Percentiles rank a stretch among this genome's conserved stretches.
These are phyloP conservation scores for Terrapene triunguis DNA, from an alignment of 2,113 vertebrate genomes.

Conservation along the genomic window DNA sequence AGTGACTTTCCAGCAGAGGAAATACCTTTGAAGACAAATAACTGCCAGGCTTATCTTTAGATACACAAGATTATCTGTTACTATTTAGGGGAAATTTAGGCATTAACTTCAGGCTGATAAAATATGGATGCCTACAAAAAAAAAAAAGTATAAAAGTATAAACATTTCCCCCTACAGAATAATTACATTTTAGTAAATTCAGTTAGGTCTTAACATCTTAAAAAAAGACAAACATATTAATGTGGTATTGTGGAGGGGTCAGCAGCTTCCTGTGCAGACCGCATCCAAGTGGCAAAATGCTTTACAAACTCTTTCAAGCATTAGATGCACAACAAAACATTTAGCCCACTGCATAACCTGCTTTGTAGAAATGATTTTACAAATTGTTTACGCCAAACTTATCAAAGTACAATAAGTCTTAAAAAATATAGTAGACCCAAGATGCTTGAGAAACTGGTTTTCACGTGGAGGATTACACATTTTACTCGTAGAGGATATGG, in stretches of 20 bases:
- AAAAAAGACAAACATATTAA: slow-evolving; percentile 74
- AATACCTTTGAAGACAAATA: slow-evolving; percentile 64
- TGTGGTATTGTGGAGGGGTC: slow-evolving; percentile 33
- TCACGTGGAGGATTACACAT: slow-evolving; percentile 25
- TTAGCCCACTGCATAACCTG: slow-evolving; percentile 32
- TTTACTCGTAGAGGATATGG: slow-evolving; percentile 25
- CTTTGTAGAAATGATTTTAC: slow-evolving; percentile 60
- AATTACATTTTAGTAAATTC: slow-evolving; percentile 80
- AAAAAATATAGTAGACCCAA: slow-evolving; percentile 26
- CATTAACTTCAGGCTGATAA: slow-evolving; percentile 76
- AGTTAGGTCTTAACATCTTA: slow-evolving; percentile 71
- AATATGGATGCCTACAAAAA: slow-evolving; percentile 81
- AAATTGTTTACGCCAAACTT: slow-evolving; percentile 62
- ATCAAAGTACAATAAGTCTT: slow-evolving; percentile 43
- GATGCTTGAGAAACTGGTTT: slow-evolving; percentile 43
- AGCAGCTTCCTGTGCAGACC: slow-evolving; percentile 53
- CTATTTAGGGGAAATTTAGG: slow-evolving; percentile 73
- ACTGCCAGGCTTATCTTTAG: slow-evolving; percentile 67
- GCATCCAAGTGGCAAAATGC: slow-evolving; percentile 30
- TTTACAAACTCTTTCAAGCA: slow-evolving; percentile 38
- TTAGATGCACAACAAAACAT: background rate
- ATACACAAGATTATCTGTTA: slow-evolving; percentile 74
- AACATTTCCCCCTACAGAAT: slow-evolving; percentile 77
- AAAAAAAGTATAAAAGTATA: slow-evolving; percentile 85
- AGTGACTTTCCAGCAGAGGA: slow-evolving; percentile 62